Evolutionary conservation across 2,797 vertebrate genomes (phyloP).

Genomic region (Chloroceryle inda): DNA sequence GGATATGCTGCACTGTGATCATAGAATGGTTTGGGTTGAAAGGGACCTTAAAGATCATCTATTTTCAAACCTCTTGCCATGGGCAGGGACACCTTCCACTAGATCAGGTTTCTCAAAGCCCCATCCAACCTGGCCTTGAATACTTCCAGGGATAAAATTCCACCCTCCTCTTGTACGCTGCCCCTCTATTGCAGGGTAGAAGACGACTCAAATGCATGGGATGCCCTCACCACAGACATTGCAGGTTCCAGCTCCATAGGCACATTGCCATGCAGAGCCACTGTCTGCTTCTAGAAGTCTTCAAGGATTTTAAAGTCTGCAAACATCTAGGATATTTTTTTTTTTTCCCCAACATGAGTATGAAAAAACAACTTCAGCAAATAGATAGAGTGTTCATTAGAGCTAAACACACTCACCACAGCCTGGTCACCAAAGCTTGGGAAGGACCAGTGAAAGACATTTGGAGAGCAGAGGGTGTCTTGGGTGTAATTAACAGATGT

Average conservation of each 20-base stretch:
- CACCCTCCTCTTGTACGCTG: background rate
- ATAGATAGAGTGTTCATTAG: rapidly evolving
- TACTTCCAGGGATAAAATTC: background rate
- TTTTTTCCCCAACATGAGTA: background rate
- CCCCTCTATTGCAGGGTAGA: background rate
- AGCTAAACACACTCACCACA: background rate
- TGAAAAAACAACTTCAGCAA: background rate
- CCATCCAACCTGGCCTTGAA: background rate
- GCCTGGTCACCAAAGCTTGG: rapidly evolving
- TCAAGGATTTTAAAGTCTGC: background rate
- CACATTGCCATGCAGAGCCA: rapidly evolving
- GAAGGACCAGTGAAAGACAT: background rate
- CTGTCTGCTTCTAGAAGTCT: background rate
- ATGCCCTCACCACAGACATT: background rate
- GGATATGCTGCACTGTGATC: background rate
- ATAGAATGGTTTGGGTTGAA: background rate
- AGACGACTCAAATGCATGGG: background rate
- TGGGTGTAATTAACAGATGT: constrained; percentile 43
- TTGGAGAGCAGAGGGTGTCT: constrained; percentile 22
- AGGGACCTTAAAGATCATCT: background rate
- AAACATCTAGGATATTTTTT: background rate
- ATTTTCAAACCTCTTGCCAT: background rate
- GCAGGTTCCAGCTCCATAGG: background rate
- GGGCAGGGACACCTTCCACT: background rate
- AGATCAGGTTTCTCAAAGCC: background rate